Percentiles rank a stretch among this genome's conserved stretches.
Conservation (phyloP, 1,140 invertebrate genomes). For the Drosophila elegans region DNA sequence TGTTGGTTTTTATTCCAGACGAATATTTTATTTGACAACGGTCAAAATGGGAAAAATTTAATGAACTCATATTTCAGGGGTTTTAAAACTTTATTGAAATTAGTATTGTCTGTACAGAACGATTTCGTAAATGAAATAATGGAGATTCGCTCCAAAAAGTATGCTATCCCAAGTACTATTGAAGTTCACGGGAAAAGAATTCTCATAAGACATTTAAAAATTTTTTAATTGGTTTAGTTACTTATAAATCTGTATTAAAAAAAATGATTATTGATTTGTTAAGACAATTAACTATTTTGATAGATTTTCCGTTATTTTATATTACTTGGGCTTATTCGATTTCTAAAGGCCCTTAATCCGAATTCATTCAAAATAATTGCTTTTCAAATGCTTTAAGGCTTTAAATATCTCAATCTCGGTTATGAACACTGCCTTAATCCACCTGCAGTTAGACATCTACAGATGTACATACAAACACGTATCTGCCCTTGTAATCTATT, state of each 20-base stretch:
- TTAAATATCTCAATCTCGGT: background rate
- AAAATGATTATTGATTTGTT: no score
- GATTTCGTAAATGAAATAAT: background rate
- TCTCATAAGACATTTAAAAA: no score
- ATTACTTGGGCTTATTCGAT: no score
- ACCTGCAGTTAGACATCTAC: conserved; percentile 3
- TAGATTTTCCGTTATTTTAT: no score
- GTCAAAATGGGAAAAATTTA: background rate
- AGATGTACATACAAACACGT: background rate
- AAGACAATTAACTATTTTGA: no score
- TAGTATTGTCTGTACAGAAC: background rate
- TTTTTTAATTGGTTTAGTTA: no score
- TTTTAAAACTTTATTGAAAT: background rate
- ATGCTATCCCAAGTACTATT: background rate
- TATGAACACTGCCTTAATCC: background rate
- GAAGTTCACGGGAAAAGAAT: no score
- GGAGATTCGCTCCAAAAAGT: background rate
- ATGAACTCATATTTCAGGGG: background rate
- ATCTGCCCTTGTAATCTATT: conserved; percentile 36
- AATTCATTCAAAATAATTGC: background rate
- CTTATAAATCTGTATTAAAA: no score
- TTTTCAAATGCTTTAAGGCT: background rate
- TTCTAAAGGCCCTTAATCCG: no score
- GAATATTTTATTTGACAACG: conserved; percentile 15
- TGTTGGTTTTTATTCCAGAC: background rate